These are phyloP conservation scores for Cheumatopsyche charites DNA, from an alignment of 1,140 invertebrate genomes.

Conservation along the genomic window DNA sequence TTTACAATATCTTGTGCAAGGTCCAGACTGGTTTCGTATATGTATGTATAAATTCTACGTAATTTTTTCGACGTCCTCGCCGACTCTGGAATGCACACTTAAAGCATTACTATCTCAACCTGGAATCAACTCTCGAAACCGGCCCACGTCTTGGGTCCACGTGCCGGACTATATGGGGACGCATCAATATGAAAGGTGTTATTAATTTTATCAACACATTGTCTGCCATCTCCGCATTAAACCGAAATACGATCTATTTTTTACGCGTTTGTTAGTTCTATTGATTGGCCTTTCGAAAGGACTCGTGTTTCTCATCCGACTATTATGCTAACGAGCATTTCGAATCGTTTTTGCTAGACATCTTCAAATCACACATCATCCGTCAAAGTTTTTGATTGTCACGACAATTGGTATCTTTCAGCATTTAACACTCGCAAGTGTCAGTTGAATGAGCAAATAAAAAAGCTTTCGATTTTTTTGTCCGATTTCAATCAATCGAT, in stretches of 20 bases:
- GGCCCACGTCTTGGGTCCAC: slow-evolving; percentile 22
- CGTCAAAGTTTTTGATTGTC: neutral
- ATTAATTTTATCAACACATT: slow-evolving; percentile 24
- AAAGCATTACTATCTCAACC: slow-evolving; percentile 25
- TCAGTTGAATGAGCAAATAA: neutral
- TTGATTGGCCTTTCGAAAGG: too few relatives aligned
- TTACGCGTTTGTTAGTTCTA: too few relatives aligned
- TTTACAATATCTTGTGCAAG: slow-evolving; percentile 10
- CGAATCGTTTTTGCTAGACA: too few relatives aligned
- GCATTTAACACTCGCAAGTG: neutral
- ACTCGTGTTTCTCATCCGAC: too few relatives aligned
- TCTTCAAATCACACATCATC: neutral
- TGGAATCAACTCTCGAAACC: slow-evolving; percentile 27
- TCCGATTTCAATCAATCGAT: too few relatives aligned
- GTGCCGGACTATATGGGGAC: slow-evolving; percentile 38
- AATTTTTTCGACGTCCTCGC: slow-evolving; percentile 33
- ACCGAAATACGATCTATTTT: too few relatives aligned
- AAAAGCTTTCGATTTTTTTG: neutral
- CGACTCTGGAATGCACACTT: slow-evolving; percentile 36
- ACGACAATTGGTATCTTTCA: neutral
- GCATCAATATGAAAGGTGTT: slow-evolving; percentile 31
- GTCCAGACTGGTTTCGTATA: neutral
- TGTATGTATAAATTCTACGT: slow-evolving; percentile 22
- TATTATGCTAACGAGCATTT: too few relatives aligned
- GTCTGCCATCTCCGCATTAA: neutral